phyloP scores from a whole-genome alignment of 2,888 invertebrate genomes.

The Drosophila neutralis region DNA sequence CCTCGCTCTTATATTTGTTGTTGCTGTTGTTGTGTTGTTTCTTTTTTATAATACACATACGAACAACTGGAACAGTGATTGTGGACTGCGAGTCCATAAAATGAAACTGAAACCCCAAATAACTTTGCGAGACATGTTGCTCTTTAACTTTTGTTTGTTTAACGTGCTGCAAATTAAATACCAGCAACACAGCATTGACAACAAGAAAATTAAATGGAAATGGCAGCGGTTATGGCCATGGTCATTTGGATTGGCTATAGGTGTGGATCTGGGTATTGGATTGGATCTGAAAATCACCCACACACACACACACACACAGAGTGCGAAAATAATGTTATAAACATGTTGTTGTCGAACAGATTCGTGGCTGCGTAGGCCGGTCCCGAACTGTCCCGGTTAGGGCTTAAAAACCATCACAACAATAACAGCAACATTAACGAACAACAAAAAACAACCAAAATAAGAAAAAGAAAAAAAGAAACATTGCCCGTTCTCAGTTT shows the following conservation, averaged over 20 bases:
- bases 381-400: slow-evolving; percentile 51
- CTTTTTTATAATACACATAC: slow-evolving; percentile 21
- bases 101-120: slow-evolving; percentile 57
- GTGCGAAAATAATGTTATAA: slow-evolving; percentile 79
- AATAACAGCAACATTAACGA: slow-evolving; percentile 19
- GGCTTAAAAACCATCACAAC: slow-evolving; percentile 46
- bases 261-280: neutral
- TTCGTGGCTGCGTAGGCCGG: slow-evolving; percentile 57
- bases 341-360: slow-evolving; percentile 65
- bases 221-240: slow-evolving; percentile 26
- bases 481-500: slow-evolving; percentile 57
- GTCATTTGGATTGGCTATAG: slow-evolving; percentile 5
- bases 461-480: slow-evolving; percentile 26
- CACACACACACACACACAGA: slow-evolving; percentile 29
- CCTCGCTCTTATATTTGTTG: slow-evolving; percentile 55
- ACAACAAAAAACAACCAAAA: slow-evolving; percentile 18
- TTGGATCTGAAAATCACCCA: slow-evolving; percentile 37
- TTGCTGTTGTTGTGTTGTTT: neutral
- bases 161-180: slow-evolving; percentile 76
- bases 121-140: slow-evolving; percentile 52
- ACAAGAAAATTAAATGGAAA: slow-evolving; percentile 64
- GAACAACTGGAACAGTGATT: slow-evolving; percentile 31
- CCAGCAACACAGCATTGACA: slow-evolving; percentile 49
- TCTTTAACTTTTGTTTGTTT: slow-evolving; percentile 74
- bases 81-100: slow-evolving; percentile 48